Evolutionary conservation across 2,113 vertebrate genomes (phyloP), one percentile per base, ranked within the genome.

Genomic region (Oryzias javanicus): DNA sequence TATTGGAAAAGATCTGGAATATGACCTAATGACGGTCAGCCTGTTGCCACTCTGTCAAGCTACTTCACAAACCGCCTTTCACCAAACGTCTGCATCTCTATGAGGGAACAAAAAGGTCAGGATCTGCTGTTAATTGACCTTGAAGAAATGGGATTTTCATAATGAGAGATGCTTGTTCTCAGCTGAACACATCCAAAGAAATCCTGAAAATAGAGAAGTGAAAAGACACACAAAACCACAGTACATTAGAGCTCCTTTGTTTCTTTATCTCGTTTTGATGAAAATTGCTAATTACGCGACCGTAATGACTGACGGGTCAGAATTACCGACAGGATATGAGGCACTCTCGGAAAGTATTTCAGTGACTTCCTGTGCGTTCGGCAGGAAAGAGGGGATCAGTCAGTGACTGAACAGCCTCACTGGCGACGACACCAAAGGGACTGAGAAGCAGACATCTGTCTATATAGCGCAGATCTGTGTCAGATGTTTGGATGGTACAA

Each of bases 91-190:
- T 29, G 45, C 24, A 4, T 49, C 44, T 1, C 6, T 51, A 45
- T 8, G 16, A 18, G 44, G 12, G 49, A 51, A 46, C 40, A 74
- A 65, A 74, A 63, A 80, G 72, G 64, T 78, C 74, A 67, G 57
- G 3, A 35, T 62, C 56, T 17, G 20, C 13, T 22, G 42, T 55
- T 69, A 71, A 76, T 5, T 52, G 47, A 67, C 6, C 42, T 4
- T 29, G 1, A 45, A 6, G 42, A 35, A 10, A 35, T 10, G 29
- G 25, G 3, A 27, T 5, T 27, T 42, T 42, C 10, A 3, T 42
- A 14, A 15, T 42, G 42, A 42, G 41, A 44, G 42, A 44, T 17
- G 14, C 13, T 16, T 44, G 15, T 5, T 44, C 42, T 44, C 42
- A 44, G 16, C 16, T 15, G 14, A 1, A 44, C 42, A 15, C 14